These are phyloP conservation scores for Bovichtus diacanthus DNA, from an alignment of 2,797 vertebrate species.

Conservation along the genomic window DNA sequence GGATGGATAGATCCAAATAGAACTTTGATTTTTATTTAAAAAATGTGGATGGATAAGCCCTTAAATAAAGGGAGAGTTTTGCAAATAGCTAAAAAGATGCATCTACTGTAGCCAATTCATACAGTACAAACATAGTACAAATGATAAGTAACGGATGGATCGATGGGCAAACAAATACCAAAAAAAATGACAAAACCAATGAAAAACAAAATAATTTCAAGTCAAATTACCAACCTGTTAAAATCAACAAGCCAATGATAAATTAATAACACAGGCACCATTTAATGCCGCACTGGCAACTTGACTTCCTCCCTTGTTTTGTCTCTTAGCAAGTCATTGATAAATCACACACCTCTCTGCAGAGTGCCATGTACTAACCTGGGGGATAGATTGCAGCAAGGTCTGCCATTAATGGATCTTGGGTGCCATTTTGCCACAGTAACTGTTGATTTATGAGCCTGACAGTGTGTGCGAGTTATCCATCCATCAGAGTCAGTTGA, in stretches of 20 bases:
- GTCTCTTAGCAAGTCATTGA: slow-evolving; percentile 17
- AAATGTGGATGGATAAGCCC: background rate
- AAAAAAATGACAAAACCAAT: background rate
- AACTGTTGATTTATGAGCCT: slow-evolving; percentile 88
- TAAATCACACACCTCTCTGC: slow-evolving; percentile 37
- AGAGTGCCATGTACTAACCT: slow-evolving; percentile 29
- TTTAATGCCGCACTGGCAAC: slow-evolving; percentile 14
- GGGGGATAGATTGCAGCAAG: slow-evolving; percentile 74
- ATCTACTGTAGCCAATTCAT: background rate
- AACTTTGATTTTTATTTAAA: no score
- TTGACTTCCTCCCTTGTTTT: background rate
- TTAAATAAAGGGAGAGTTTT: background rate
- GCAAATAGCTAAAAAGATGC: background rate
- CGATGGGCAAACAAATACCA: background rate
- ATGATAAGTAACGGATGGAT: background rate
- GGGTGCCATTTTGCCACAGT: slow-evolving; percentile 83
- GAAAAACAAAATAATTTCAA: background rate
- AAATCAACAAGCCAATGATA: background rate
- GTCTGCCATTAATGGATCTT: slow-evolving; percentile 78
- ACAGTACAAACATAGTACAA: background rate
- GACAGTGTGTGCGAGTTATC: slow-evolving; percentile 85
- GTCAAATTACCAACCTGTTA: background rate
- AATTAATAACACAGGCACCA: slow-evolving; percentile 7
- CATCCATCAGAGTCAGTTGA: slow-evolving; percentile 86
- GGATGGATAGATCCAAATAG: no score